phyloP scores from a whole-genome alignment of 1,140 invertebrate genomes.

The Drosophila erecta region DNA sequence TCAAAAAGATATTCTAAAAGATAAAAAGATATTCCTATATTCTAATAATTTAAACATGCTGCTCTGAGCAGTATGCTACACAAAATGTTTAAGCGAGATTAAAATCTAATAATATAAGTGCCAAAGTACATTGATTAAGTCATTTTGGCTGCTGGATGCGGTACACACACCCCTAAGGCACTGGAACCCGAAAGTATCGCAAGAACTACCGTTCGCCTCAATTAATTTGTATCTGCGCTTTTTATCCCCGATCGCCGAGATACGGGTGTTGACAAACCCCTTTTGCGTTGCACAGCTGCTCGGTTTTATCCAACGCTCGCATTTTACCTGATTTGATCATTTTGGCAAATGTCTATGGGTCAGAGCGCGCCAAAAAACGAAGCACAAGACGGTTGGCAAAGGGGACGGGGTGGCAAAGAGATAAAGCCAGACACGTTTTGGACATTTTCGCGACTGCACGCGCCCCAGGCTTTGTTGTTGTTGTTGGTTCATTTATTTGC shows the following conservation, averaged over 20 bases:
- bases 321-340: conserved; percentile 74
- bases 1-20: too few species aligned
- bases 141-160: too few species aligned
- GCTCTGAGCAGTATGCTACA: neutral
- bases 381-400: neutral
- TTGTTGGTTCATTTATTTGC: conserved; percentile 34
- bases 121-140: neutral
- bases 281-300: conserved; percentile 49
- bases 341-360: conserved; percentile 41
- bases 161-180: neutral
- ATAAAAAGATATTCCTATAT: too few species aligned
- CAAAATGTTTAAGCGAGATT: neutral
- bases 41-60: neutral
- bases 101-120: too few species aligned
- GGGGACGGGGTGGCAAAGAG: conserved; percentile 1
- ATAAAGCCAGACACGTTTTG: conserved; percentile 63
- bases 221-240: conserved; percentile 9
- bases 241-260: conserved; percentile 9
- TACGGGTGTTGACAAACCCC: conserved; percentile 41
- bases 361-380: conserved; percentile 52
- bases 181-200: neutral
- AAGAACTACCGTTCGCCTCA: neutral
- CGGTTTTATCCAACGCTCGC: conserved; percentile 13
- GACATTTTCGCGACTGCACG: conserved; percentile 69
- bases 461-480: conserved; percentile 41